A percentile compares a stretch with the other conserved stretches of the same genome.
phyloP scores from a whole-genome alignment of 2,797 vertebrate genomes.

The Lacerta bilineata region DNA sequence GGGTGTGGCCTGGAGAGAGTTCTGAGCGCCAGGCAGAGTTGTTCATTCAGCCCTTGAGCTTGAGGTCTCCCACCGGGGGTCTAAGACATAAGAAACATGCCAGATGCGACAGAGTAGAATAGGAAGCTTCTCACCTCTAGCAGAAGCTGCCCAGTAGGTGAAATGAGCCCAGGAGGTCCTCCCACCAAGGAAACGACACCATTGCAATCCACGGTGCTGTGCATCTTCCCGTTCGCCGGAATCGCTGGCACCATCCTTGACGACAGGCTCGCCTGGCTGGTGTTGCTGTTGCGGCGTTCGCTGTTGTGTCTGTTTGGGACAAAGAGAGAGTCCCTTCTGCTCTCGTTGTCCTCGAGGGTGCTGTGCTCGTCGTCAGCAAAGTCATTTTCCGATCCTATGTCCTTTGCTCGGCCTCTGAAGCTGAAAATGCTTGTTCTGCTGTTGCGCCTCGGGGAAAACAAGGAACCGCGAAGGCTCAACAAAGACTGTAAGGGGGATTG shows the following conservation, averaged over 20 bases:
- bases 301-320: constrained; percentile 82
- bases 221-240: constrained; percentile 89
- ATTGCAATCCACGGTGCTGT: constrained; percentile 94
- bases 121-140: constrained; percentile 88
- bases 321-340: constrained; percentile 88
- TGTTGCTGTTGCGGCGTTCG: constrained; percentile 89
- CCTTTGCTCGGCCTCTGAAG: constrained; percentile 87
- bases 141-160: constrained; percentile 86
- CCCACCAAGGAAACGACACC: constrained; percentile 92
- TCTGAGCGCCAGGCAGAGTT: too few species aligned
- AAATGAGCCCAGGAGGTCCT: constrained; percentile 86
- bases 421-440: constrained; percentile 96
- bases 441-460: constrained; percentile 91
- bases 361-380: constrained; percentile 95
- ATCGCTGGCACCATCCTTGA: constrained; percentile 85
- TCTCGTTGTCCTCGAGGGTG: constrained; percentile 88
- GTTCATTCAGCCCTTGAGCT: too few species aligned
- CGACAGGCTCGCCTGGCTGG: constrained; percentile 90
- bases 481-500: constrained; percentile 85
- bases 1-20: too few species aligned
- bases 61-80: neutral
- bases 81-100: neutral
- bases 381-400: constrained; percentile 88
- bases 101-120: constrained; percentile 63
- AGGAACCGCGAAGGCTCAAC: constrained; percentile 91